Conservation (phyloP, 1,140 invertebrate species). For the Potamilus streckersoni region DNA sequence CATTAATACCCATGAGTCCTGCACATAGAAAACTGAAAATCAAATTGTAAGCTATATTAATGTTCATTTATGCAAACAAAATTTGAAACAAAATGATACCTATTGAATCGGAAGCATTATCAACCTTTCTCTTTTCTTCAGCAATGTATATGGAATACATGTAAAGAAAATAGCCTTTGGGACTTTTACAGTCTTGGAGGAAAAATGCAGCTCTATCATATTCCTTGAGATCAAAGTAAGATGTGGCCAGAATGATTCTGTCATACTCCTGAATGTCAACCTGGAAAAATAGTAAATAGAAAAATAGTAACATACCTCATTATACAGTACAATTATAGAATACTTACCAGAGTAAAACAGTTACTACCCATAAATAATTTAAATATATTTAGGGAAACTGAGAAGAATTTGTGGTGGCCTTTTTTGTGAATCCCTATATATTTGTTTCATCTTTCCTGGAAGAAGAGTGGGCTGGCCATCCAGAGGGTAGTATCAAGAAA, state of each 20-base stretch:
- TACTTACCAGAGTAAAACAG: too few species aligned
- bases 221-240: conserved; percentile 92
- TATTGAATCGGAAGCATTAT: conserved; percentile 84
- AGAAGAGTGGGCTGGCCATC: conserved; percentile 9
- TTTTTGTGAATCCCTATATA: conserved; percentile 7
- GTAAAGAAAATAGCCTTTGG: conserved; percentile 82
- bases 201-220: conserved; percentile 92
- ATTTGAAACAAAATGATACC: conserved; percentile 62
- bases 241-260: conserved; percentile 83
- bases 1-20: too few species aligned
- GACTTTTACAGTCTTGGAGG: conserved; percentile 76
- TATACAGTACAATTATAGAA: too few species aligned
- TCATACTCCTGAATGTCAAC: conserved; percentile 72
- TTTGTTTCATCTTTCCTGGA: conserved; percentile 8
- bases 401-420: neutral
- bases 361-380: too few species aligned
- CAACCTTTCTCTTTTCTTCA: conserved; percentile 87
- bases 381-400: too few species aligned
- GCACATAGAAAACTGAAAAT: neutral
- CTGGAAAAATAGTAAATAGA: conserved; percentile 51
- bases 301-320: too few species aligned
- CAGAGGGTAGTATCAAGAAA: neutral
- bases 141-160: conserved; percentile 88
- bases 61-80: neutral
- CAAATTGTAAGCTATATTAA: neutral